These are phyloP conservation scores for Pygathrix nemaeus DNA, from an alignment of 2,113 vertebrate species.

Conservation along the genomic window DNA sequence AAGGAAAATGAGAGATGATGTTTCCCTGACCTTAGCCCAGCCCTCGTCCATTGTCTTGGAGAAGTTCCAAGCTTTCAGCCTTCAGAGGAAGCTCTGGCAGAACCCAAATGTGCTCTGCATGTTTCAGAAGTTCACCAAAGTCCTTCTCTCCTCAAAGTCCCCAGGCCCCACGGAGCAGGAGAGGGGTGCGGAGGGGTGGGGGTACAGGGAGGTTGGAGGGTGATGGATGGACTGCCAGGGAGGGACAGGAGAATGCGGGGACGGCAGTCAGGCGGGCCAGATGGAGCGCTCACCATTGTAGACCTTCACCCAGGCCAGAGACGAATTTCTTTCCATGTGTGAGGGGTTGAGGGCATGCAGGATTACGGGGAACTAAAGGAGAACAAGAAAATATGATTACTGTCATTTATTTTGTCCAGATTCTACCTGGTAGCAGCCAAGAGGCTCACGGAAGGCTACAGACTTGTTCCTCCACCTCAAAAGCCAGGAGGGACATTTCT, in stretches of 20 bases:
- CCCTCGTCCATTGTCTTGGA: slow-evolving; percentile 58
- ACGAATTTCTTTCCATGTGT: neutral
- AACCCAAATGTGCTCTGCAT: neutral
- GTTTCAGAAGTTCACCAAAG: neutral
- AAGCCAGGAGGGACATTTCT: slow-evolving; percentile 55
- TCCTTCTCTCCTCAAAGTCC: neutral
- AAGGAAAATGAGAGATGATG: slow-evolving; percentile 65
- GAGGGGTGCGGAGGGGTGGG: no score
- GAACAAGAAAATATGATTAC: slow-evolving; percentile 48
- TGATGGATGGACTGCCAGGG: neutral
- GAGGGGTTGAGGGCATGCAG: neutral
- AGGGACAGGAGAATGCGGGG: slow-evolving; percentile 6
- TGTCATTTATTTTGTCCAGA: slow-evolving; percentile 50
- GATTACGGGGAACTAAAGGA: slow-evolving; percentile 27
- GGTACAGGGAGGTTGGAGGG: no score
- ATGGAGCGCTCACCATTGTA: neutral
- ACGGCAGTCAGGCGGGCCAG: neutral
- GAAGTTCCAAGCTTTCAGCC: slow-evolving; percentile 48
- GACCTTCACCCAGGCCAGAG: neutral
- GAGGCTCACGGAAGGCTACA: neutral
- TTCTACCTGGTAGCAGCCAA: slow-evolving; percentile 50
- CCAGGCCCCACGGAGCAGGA: fast-evolving
- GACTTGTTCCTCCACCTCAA: slow-evolving; percentile 43
- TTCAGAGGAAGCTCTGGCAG: neutral
- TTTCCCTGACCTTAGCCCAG: slow-evolving; percentile 38